Percentiles rank a stretch among this genome's conserved stretches.
These are phyloP conservation scores for Helicoverpa armigera DNA, from an alignment of 1,140 invertebrate species.

Conservation along the genomic window DNA sequence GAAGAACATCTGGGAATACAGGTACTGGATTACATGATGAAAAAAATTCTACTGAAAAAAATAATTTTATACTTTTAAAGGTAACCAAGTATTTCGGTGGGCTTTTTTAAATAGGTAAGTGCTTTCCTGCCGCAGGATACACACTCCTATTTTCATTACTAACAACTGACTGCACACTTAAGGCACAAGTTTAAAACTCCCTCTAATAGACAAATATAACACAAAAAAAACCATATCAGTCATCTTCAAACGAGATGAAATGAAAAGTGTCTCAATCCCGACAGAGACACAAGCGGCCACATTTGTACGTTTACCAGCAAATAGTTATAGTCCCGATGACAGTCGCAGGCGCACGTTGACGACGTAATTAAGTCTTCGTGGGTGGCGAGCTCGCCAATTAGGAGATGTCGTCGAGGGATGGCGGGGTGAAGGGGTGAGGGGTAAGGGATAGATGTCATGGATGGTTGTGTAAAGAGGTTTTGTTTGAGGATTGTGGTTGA, in stretches of 20 bases:
- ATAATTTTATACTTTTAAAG: too few species aligned
- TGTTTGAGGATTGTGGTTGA: too few species aligned
- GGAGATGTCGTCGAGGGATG: background rate
- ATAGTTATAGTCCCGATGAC: constrained; percentile 18
- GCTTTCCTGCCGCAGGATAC: too few species aligned
- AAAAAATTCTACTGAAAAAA: too few species aligned
- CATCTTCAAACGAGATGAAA: constrained; percentile 9
- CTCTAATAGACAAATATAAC: too few species aligned
- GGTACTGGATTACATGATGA: too few species aligned
- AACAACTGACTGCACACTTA: too few species aligned
- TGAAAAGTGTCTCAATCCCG: constrained; percentile 1
- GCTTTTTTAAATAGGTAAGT: too few species aligned
- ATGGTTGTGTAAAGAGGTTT: background rate
- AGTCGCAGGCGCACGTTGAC: constrained; percentile 4
- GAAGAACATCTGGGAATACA: too few species aligned
- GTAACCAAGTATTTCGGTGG: too few species aligned
- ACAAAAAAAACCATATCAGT: constrained; percentile 8
- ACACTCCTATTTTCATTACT: too few species aligned
- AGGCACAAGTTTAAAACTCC: too few species aligned
- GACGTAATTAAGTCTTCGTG: constrained; percentile 19
- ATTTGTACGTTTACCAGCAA: constrained; percentile 22
- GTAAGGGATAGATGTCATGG: background rate
- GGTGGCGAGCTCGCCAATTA: constrained; percentile 25
- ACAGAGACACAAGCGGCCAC: background rate
- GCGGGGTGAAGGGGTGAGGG: background rate